Conservation (phyloP, 1,140 invertebrate genomes). For the Bombus difficillimus region DNA sequence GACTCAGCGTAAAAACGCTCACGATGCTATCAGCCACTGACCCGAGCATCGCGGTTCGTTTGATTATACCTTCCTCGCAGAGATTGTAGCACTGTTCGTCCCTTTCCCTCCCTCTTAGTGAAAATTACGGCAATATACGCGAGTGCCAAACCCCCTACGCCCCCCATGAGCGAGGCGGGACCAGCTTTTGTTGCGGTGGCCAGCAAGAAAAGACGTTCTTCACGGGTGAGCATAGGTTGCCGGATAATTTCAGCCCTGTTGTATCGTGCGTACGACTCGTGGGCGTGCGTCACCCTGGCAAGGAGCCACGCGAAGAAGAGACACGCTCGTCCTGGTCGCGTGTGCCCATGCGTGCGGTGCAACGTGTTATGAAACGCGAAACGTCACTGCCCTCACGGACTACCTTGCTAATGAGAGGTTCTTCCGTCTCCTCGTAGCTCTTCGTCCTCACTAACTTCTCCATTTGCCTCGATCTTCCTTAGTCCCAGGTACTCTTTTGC, state of each 20-base stretch:
- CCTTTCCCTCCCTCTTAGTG: slow-evolving; percentile 15
- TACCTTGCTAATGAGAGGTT: slow-evolving; percentile 66
- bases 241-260: slow-evolving; percentile 69
- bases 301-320: slow-evolving; percentile 49
- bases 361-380: slow-evolving; percentile 66
- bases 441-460: neutral
- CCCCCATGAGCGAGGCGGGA: neutral
- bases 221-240: slow-evolving; percentile 62
- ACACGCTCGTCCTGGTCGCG: slow-evolving; percentile 32
- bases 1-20: slow-evolving; percentile 35
- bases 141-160: slow-evolving; percentile 35
- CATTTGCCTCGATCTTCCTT: neutral
- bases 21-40: slow-evolving; percentile 63
- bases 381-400: slow-evolving; percentile 62
- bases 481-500: neutral
- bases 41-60: slow-evolving; percentile 56
- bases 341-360: slow-evolving; percentile 54
- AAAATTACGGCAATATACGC: slow-evolving; percentile 68
- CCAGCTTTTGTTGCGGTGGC: slow-evolving; percentile 38
- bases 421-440: slow-evolving; percentile 15
- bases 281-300: slow-evolving; percentile 60
- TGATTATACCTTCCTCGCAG: slow-evolving; percentile 62
- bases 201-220: slow-evolving; percentile 58
- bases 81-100: slow-evolving; percentile 46
- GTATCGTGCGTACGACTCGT: slow-evolving; percentile 47